Evolutionary conservation across 2,888 invertebrate species (phyloP).

Genomic region (Tiliacea aurago): DNA sequence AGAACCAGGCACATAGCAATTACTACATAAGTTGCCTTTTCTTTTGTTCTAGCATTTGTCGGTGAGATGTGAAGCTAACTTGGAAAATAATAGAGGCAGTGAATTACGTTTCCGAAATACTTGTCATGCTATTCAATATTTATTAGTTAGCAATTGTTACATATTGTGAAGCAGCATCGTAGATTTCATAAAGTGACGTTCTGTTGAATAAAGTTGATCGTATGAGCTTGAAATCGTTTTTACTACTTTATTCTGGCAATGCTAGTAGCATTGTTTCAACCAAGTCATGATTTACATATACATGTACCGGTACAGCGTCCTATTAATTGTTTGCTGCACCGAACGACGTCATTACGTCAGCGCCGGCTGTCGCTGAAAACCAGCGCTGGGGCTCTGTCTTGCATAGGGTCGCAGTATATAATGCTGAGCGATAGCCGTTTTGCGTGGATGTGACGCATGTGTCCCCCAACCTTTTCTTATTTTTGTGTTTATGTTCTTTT

Average conservation of each 20-base stretch:
- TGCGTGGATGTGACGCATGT: no score
- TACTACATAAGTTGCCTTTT: neutral
- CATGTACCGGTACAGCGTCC: no score
- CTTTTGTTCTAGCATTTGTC: slow-evolving; percentile 16
- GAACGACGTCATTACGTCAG: no score
- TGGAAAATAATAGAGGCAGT: slow-evolving; percentile 8
- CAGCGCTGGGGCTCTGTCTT: no score
- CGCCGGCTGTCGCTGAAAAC: no score
- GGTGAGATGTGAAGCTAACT: slow-evolving; percentile 4
- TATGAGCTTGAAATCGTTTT: neutral
- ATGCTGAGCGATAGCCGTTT: no score
- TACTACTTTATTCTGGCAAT: neutral
- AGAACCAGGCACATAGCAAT: neutral
- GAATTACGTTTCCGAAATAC: slow-evolving; percentile 25
- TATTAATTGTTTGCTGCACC: no score
- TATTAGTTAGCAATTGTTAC: slow-evolving; percentile 22
- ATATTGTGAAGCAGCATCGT: neutral
- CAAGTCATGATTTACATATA: neutral
- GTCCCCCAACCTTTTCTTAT: no score
- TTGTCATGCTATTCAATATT: slow-evolving; percentile 21
- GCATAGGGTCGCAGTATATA: no score
- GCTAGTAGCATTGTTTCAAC: neutral
- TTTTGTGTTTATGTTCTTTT: no score
- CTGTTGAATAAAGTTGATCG: neutral
- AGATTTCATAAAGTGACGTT: neutral